phyloP scores from a whole-genome alignment of 1,140 invertebrate species.

The Lutraria rhynchaena region DNA sequence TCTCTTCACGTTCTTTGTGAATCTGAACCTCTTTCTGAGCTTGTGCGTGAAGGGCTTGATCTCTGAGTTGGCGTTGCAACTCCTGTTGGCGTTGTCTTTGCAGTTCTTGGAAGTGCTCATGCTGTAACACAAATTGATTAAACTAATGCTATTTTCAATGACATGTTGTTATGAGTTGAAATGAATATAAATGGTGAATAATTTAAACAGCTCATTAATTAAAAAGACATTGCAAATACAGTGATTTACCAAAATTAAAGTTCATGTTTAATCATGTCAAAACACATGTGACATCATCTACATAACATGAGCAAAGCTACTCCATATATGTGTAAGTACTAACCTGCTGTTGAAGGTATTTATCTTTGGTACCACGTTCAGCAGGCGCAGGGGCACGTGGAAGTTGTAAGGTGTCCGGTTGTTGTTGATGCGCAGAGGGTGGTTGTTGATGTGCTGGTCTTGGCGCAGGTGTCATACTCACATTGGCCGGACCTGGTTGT shows the following conservation, averaged over 20 bases:
- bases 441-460: constrained; percentile 58
- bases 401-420: constrained; percentile 43
- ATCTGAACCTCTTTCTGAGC: constrained; percentile 84
- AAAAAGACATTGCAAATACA: too few species aligned
- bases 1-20: constrained; percentile 54
- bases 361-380: constrained; percentile 31
- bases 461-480: constrained; percentile 13
- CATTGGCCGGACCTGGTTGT: not conserved
- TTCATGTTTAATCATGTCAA: too few species aligned
- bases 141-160: not conserved
- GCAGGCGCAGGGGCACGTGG: constrained; percentile 30
- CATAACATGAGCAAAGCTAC: too few species aligned
- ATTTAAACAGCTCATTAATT: too few species aligned
- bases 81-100: constrained; percentile 59
- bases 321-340: too few species aligned
- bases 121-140: constrained; percentile 10
- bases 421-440: constrained; percentile 66
- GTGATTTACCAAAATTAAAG: too few species aligned
- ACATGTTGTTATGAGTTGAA: too few species aligned
- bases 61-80: constrained; percentile 48
- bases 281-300: too few species aligned
- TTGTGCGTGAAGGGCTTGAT: constrained; percentile 70
- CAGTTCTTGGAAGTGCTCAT: constrained; percentile 38
- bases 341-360: constrained; percentile 54
- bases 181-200: too few species aligned